Conservation (phyloP, 2,113 vertebrate genomes). For the Actenoides lindsayi region DNA sequence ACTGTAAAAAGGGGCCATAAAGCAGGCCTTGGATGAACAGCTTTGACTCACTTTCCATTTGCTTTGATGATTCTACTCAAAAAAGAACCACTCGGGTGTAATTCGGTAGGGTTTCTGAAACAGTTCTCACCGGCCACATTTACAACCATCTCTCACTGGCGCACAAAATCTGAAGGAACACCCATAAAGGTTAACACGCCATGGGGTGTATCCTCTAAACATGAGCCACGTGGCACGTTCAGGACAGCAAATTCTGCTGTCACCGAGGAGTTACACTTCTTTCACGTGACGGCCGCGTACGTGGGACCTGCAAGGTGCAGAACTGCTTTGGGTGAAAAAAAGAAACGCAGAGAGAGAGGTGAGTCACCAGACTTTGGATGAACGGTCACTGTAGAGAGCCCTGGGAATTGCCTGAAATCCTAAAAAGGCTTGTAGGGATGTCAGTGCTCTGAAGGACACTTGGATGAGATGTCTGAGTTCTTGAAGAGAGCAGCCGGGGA, state of each 20-base stretch:
- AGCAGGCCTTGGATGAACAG: not conserved
- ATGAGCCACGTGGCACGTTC: not conserved
- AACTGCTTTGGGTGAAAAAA: not conserved
- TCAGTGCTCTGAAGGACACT: not conserved
- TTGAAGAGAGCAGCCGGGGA: not conserved
- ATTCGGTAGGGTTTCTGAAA: conserved; percentile 48
- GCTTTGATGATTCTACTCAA: not conserved
- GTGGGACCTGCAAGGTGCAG: not conserved
- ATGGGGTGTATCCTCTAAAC: conserved; percentile 26
- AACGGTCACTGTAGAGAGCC: not conserved
- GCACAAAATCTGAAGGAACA: conserved; percentile 43
- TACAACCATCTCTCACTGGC: conserved; percentile 9
- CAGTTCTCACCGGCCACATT: conserved; percentile 34
- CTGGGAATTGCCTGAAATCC: not conserved
- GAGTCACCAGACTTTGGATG: not conserved
- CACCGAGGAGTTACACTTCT: not conserved
- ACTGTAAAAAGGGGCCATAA: not conserved
- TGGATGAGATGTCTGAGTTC: not conserved
- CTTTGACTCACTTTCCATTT: conserved; percentile 4
- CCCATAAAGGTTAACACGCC: conserved; percentile 54
- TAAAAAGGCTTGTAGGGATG: not conserved
- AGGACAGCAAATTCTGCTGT: not conserved
- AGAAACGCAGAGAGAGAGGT: conserved; percentile 4
- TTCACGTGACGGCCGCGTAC: not conserved
- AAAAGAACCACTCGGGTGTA: conserved; percentile 36